Conservation (phyloP, 2,888 invertebrate genomes). For the Leucoma salicis region DNA sequence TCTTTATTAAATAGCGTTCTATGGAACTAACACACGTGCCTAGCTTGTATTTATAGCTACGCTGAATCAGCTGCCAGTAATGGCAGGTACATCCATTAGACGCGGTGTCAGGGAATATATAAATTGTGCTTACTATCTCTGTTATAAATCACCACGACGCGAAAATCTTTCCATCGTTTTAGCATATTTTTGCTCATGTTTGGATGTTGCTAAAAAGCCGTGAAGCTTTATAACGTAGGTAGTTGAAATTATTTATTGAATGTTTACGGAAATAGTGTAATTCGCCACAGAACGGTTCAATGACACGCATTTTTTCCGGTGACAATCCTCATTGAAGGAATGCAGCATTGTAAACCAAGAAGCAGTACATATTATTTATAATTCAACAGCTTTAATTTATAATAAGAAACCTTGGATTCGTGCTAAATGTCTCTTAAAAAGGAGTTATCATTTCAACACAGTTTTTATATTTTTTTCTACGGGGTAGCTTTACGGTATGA, state of each 20-base stretch:
- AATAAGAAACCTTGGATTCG: too few species aligned
- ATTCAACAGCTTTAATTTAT: too few species aligned
- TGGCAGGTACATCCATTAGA: conserved; percentile 42
- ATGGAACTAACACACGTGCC: conserved; percentile 72
- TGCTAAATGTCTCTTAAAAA: too few species aligned
- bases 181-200: conserved; percentile 9
- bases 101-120: conserved; percentile 34
- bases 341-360: conserved; percentile 53
- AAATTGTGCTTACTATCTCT: conserved; percentile 26
- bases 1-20: conserved; percentile 75
- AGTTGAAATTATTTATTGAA: conserved; percentile 65
- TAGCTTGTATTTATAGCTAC: conserved; percentile 59
- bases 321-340: conserved; percentile 56
- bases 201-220: conserved; percentile 14
- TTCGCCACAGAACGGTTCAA: conserved; percentile 68
- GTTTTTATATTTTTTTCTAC: too few species aligned
- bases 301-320: conserved; percentile 58
- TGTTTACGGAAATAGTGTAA: conserved; percentile 61
- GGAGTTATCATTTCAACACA: too few species aligned
- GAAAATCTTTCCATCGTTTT: conserved; percentile 22
- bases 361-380: too few species aligned
- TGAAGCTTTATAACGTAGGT: conserved; percentile 29
- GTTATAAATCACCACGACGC: conserved; percentile 17
- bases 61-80: conserved; percentile 62
- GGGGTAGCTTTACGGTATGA: too few species aligned